These are phyloP conservation scores for Cephus cinctus DNA, from an alignment of 1,140 invertebrate species.

Conservation along the genomic window DNA sequence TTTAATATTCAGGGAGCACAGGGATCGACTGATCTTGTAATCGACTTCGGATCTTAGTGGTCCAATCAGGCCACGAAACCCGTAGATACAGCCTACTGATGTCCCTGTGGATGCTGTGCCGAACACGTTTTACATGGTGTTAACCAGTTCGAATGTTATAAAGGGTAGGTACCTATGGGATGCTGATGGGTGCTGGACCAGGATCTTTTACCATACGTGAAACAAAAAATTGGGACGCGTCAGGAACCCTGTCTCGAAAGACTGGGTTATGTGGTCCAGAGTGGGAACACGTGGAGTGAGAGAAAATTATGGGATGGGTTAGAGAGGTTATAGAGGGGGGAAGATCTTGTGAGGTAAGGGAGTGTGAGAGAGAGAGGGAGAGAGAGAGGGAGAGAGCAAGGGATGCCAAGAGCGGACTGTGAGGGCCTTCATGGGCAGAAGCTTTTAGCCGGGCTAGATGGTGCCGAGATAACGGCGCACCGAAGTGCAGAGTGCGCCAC, in stretches of 20 bases:
- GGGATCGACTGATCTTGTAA: too few species aligned
- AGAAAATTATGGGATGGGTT: slow-evolving; percentile 1
- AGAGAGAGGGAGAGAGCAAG: slow-evolving; percentile 18
- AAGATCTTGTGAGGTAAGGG: too few species aligned
- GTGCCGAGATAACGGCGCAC: slow-evolving; percentile 55
- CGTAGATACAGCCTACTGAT: too few species aligned
- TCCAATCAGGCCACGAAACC: too few species aligned
- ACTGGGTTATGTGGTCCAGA: slow-evolving; percentile 4
- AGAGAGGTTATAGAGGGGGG: slow-evolving; percentile 17
- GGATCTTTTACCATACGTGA: slow-evolving; percentile 3
- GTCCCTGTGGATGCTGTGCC: too few species aligned
- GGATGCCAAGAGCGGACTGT: too few species aligned
- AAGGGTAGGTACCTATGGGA: slow-evolving; percentile 29
- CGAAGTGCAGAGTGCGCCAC: slow-evolving; percentile 47
- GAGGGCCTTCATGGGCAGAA: slow-evolving; percentile 55
- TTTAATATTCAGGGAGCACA: too few species aligned
- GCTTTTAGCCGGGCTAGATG: slow-evolving; percentile 58
- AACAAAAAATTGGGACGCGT: slow-evolving; percentile 44
- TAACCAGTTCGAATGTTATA: slow-evolving; percentile 38
- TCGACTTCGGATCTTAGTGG: too few species aligned
- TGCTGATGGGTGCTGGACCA: too few species aligned
- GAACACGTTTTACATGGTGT: slow-evolving; percentile 38
- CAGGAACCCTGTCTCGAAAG: too few species aligned
- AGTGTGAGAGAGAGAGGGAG: slow-evolving; percentile 11
- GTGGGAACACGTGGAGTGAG: slow-evolving; percentile 11